Percentiles rank a stretch among this genome's conserved stretches.
phyloP scores from a whole-genome alignment of 1,140 invertebrate genomes.

The Drosophila subpulchrella region DNA sequence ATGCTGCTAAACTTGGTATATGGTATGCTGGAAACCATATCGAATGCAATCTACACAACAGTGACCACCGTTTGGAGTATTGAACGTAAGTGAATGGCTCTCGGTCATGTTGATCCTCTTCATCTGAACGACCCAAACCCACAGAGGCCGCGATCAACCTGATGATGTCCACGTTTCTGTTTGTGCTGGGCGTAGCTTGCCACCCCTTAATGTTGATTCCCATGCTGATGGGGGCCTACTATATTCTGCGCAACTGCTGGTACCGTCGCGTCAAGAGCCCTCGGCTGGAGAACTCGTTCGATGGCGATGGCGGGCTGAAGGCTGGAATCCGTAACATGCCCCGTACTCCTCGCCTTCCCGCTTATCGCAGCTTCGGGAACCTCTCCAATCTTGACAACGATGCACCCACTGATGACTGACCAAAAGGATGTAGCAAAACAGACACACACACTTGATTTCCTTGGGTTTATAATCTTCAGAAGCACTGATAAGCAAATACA shows the following conservation, averaged over 20 bases:
- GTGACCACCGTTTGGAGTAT: constrained; percentile 46
- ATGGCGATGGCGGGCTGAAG: not conserved
- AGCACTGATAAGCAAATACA: not conserved
- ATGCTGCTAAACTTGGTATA: constrained; percentile 43
- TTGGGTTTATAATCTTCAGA: constrained; percentile 5
- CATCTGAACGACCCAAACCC: not conserved
- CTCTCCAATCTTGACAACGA: constrained; percentile 1
- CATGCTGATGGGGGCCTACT: constrained; percentile 22
- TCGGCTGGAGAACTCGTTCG: not conserved
- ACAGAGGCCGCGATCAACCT: constrained; percentile 55
- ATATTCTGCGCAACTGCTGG: constrained; percentile 35
- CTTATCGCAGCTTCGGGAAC: constrained; percentile 41
- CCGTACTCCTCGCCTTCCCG: constrained; percentile 43
- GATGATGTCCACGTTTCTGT: constrained; percentile 60
- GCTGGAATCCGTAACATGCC: not conserved
- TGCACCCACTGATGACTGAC: not conserved
- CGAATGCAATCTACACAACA: constrained; percentile 30
- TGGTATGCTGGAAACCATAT: constrained; percentile 43
- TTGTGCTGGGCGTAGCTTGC: constrained; percentile 42
- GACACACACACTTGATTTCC: not conserved
- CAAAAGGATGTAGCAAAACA: not conserved
- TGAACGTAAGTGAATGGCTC: constrained; percentile 44
- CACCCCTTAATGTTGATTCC: constrained; percentile 63
- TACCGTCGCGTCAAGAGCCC: constrained; percentile 7
- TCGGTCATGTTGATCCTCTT: too few relatives aligned